Evolutionary conservation across 2,888 invertebrate species (phyloP).

Genomic region (Zeuzera pyrina): DNA sequence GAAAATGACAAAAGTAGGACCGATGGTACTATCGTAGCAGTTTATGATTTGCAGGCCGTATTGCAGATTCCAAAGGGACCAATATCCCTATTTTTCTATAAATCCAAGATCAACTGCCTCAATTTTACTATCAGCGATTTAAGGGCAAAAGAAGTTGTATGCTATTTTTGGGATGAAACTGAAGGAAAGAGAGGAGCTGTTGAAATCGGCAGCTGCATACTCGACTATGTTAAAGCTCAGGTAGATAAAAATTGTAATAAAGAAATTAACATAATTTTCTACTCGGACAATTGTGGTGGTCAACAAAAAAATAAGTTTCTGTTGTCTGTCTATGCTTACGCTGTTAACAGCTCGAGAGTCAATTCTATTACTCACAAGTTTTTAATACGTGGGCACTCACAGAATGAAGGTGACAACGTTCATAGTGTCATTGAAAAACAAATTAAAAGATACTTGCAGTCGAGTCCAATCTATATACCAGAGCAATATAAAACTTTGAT

Average conservation of each 20-base stretch:
- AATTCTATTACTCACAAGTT: no score
- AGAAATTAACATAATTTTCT: conserved; percentile 9
- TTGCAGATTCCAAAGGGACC: conserved; percentile 16
- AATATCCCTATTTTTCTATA: conserved; percentile 16
- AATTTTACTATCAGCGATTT: conserved; percentile 15
- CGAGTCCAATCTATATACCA: no score
- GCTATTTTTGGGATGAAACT: conserved; percentile 17
- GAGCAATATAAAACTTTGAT: no score
- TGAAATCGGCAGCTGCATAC: conserved; percentile 16
- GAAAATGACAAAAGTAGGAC: conserved; percentile 11
- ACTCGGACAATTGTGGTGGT: conserved; percentile 11
- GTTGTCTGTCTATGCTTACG: no score
- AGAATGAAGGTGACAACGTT: no score
- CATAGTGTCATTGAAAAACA: no score
- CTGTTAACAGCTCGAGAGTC: no score
- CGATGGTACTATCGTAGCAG: conserved; percentile 12
- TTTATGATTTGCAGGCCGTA: conserved; percentile 19
- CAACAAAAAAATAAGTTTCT: no score
- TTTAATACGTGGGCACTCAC: no score
- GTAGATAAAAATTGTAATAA: conserved; percentile 6
- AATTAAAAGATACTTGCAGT: no score
- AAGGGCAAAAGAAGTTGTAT: conserved; percentile 10
- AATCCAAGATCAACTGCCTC: conserved; percentile 13
- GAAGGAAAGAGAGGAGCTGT: conserved; percentile 16
- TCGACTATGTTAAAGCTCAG: conserved; percentile 11